Base-by-base conservation (phyloP, 2,797 vertebrate genomes). In the Tarsius wallacei region DNA sequence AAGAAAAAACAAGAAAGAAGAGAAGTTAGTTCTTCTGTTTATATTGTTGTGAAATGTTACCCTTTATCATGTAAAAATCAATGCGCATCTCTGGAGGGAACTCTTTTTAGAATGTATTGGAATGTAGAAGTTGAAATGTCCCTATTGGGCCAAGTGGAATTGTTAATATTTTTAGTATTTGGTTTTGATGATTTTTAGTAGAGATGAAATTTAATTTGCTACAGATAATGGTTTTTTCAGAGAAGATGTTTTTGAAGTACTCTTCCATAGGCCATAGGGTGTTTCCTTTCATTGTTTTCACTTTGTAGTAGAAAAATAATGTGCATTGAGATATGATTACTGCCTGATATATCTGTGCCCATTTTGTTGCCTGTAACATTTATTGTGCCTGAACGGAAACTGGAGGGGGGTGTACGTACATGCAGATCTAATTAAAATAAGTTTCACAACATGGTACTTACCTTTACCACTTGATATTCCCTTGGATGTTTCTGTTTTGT, bases 101-200 rank as follows among this genome's bases (percentile, higher is more conserved):
- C 16, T 85, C 24, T 59, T 51, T 77, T 61, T 47, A 49, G 85
- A 64, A 66, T 81, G 24, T 28, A 42, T 71, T 84, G 9, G 63
- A 83, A 71, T 90, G 13, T 36, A n/a, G 31, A 53, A 83, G 21
- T 70, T 51, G 53, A 63, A 68, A 8, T 84, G 53, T 82, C n/a
- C 5, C 51, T 10, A 42, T 1, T 66, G 8, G 68, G 31, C n/a
- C 42, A 83, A 51, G 14, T 22, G 31, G 28, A 89, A 28, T 87
- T 31, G 88, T 71, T 95, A 59, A 73, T 47, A 59, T 74, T 83
- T 71, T 59, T 2, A 22, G 47, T 71, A 68, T 10, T 73, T 90
- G n/a, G 1, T 87, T 91, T 93, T 95, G 86, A n/a, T 90, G 71
- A 57, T 82, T 92, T 95, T 94, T 87, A 87, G 57, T 78, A 76